Percentiles rank a stretch among this genome's conserved stretches.
phyloP scores from a whole-genome alignment of 2,113 vertebrate genomes.

The Elephas maximus region DNA sequence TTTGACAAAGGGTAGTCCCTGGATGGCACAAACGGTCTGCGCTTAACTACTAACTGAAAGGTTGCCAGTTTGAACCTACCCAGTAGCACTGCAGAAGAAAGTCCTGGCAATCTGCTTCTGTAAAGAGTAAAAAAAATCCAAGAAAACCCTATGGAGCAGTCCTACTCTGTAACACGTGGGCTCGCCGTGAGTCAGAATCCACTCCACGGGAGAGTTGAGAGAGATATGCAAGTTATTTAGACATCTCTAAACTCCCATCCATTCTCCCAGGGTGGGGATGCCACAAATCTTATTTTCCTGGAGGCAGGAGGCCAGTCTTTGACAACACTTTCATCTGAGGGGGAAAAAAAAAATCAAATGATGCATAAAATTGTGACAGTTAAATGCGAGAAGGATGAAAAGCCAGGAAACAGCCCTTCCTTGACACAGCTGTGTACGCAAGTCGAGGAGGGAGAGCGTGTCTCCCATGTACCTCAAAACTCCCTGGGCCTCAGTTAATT shows the following conservation, averaged over 20 bases:
- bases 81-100: not conserved
- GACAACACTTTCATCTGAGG: not conserved
- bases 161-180: not conserved
- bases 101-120: not conserved
- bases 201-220: not conserved
- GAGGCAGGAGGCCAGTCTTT: not conserved
- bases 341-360: not conserved
- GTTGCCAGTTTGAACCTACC: not conserved
- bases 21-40: not conserved
- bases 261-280: accelerated
- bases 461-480: not conserved
- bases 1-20: too few relatives aligned
- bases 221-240: not conserved
- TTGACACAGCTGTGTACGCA: not conserved
- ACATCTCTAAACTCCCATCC: not conserved
- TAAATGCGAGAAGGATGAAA: not conserved
- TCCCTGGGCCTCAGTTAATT: not conserved
- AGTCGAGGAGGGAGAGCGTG: not conserved
- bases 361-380: not conserved
- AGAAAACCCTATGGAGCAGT: too few relatives aligned
- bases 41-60: not conserved
- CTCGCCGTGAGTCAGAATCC: not conserved
- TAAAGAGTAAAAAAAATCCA: not conserved
- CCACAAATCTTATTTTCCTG: not conserved
- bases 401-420: not conserved